Evolutionary conservation across 2,888 invertebrate genomes (phyloP).

Genomic region (Catocala fraxini): DNA sequence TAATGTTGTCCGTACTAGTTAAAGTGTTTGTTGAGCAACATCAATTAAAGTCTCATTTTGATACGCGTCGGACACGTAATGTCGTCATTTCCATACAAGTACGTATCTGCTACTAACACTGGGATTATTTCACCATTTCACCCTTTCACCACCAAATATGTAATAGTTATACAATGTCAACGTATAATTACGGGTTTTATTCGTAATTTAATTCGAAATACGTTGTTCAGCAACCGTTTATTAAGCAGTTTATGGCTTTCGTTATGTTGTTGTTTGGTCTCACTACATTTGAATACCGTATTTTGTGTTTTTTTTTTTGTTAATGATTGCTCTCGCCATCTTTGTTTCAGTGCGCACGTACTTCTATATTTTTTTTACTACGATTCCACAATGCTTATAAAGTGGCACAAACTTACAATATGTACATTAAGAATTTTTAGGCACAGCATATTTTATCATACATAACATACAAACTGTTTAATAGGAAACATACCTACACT

Average conservation of each 20-base stretch:
- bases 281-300: too few species aligned
- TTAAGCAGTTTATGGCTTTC: neutral
- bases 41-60: slow-evolving; percentile 86
- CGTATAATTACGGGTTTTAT: slow-evolving; percentile 48
- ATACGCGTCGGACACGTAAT: slow-evolving; percentile 72
- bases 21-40: slow-evolving; percentile 73
- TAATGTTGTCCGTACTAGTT: slow-evolving; percentile 65
- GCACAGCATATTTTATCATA: too few species aligned
- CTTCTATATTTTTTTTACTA: too few species aligned
- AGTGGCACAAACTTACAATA: too few species aligned
- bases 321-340: too few species aligned
- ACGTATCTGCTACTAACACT: slow-evolving; percentile 64
- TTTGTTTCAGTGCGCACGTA: too few species aligned
- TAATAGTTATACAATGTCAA: slow-evolving; percentile 49
- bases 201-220: slow-evolving; percentile 41
- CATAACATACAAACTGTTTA: too few species aligned
- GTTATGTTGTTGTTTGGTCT: too few species aligned
- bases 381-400: too few species aligned
- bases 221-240: slow-evolving; percentile 33
- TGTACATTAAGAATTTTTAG: too few species aligned
- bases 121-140: slow-evolving; percentile 51
- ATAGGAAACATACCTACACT: too few species aligned
- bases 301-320: too few species aligned
- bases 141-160: slow-evolving; percentile 39
- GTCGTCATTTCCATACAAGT: slow-evolving; percentile 66